Conservation (phyloP, 2,797 vertebrate species). For the Catharus ustulatus region DNA sequence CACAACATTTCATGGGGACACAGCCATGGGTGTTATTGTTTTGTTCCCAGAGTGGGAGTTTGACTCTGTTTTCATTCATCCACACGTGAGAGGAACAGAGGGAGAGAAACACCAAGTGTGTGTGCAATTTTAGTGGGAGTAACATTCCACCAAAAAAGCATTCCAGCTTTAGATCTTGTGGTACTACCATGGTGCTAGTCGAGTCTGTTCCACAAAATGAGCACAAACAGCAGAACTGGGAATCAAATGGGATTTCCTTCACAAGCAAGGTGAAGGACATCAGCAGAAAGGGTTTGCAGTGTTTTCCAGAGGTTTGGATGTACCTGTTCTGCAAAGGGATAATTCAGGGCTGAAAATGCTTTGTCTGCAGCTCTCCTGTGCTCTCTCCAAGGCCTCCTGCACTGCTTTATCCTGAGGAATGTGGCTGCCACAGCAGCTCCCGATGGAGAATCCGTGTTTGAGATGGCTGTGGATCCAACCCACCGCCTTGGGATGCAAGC, state of each 20-base stretch:
- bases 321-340: background rate
- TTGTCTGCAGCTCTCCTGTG: background rate
- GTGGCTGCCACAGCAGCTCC: background rate
- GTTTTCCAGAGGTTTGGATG: background rate
- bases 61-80: constrained; percentile 17
- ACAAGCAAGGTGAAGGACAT: background rate
- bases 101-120: background rate
- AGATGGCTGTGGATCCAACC: background rate
- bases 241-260: background rate
- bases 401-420: background rate
- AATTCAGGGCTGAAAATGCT: background rate
- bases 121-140: background rate
- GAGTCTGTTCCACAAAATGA: background rate
- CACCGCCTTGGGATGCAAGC: background rate
- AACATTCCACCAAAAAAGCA: background rate
- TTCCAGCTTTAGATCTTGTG: background rate
- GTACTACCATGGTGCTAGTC: background rate
- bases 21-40: background rate
- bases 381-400: background rate
- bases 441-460: background rate
- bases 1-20: background rate
- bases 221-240: background rate
- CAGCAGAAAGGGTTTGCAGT: background rate
- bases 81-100: background rate
- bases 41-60: constrained; percentile 5